phyloP scores from a whole-genome alignment of 53 echinoderm and acorn worm species.

The Glandiceps talaboti region DNA sequence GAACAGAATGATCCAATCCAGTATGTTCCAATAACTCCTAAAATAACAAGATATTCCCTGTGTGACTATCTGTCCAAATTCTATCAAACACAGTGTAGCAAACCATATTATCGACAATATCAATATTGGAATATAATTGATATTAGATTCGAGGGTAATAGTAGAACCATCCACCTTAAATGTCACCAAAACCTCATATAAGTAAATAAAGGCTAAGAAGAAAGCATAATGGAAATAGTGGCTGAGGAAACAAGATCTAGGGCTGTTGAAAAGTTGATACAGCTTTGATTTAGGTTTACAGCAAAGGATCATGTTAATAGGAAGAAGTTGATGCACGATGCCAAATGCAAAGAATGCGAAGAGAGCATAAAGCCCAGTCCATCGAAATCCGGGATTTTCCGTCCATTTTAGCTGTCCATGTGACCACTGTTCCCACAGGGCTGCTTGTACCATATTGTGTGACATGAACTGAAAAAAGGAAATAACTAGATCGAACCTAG shows the following conservation, averaged over 20 bases:
- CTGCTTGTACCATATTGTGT: neutral
- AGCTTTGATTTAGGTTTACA: neutral
- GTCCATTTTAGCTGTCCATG: neutral
- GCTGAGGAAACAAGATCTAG: neutral
- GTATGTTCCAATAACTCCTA: neutral
- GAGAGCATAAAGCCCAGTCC: neutral
- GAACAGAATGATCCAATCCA: neutral
- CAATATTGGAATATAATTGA: neutral
- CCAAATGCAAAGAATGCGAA: neutral
- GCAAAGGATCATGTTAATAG: neutral
- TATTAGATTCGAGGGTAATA: neutral
- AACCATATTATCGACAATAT: neutral
- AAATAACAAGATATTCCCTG: neutral
- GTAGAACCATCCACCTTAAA: neutral
- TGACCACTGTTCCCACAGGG: neutral
- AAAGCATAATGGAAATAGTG: neutral
- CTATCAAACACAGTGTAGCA: neutral
- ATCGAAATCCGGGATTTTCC: neutral
- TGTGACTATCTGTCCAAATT: neutral
- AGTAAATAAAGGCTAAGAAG: neutral
- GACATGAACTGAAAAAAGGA: neutral
- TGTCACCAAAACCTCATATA: neutral
- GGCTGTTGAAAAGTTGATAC: neutral
- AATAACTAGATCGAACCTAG: neutral
- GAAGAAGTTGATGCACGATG: neutral